Evolutionary conservation across 1,140 invertebrate genomes (phyloP).

Genomic region (Scaptomyza hsui): DNA sequence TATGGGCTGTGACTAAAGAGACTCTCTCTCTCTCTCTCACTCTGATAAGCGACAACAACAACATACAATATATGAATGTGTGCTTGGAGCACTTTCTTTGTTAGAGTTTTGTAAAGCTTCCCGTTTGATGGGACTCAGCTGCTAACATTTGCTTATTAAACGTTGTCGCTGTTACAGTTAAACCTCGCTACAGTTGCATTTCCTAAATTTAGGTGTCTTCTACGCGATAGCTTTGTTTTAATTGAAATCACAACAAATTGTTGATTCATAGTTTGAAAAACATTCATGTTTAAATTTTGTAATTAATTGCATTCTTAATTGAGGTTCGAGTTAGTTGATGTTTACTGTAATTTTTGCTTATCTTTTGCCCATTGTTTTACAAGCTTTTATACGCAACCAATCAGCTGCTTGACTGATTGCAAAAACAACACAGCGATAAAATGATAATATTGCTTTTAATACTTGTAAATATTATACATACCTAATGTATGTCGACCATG

Average conservation of each 20-base stretch:
- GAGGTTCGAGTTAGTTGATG: no score
- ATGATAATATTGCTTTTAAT: conserved; percentile 9
- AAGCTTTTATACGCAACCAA: background rate
- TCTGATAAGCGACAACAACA: conserved; percentile 39
- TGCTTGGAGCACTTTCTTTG: background rate
- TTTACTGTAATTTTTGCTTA: conserved; percentile 13
- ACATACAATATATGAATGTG: background rate
- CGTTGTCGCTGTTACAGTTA: no score
- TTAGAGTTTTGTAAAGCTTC: background rate
- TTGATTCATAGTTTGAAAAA: no score
- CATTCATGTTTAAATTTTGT: background rate
- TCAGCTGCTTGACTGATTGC: conserved; percentile 8
- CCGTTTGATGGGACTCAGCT: no score
- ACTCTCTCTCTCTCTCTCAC: background rate
- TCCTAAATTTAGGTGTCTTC: no score
- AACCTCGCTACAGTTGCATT: no score
- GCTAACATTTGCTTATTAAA: no score
- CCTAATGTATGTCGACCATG: background rate
- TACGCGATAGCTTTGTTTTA: no score
- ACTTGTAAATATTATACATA: conserved; percentile 10
- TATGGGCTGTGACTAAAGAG: conserved; percentile 4
- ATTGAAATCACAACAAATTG: no score
- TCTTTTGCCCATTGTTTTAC: conserved; percentile 23
- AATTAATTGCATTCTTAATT: background rate
- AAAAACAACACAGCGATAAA: conserved; percentile 2